A percentile compares a stretch with the other conserved stretches of the same genome.
Conservation (phyloP, 1,140 invertebrate genomes). For the Zaprionus ornatus region DNA sequence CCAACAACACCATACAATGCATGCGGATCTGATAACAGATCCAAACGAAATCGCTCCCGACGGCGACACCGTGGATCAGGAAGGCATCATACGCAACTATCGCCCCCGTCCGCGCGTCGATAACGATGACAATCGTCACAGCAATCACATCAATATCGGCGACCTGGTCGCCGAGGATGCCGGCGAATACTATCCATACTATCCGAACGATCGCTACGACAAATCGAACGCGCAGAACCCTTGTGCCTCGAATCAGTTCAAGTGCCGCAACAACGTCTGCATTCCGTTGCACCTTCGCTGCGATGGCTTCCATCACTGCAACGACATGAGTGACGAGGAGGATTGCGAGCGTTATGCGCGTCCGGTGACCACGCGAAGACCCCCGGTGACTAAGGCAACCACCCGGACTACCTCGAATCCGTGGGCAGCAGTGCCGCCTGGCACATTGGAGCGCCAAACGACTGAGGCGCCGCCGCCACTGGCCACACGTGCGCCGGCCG, state of each 20-base stretch:
- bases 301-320: constrained; percentile 90
- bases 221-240: constrained; percentile 56
- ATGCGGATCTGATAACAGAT: constrained; percentile 28
- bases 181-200: constrained; percentile 52
- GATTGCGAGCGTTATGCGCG: constrained; percentile 84
- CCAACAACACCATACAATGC: neutral
- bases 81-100: constrained; percentile 66
- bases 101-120: constrained; percentile 9
- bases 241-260: constrained; percentile 83
- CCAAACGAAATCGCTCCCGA: constrained; percentile 20
- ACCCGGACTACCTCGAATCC: constrained; percentile 7
- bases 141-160: constrained; percentile 9
- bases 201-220: constrained; percentile 44
- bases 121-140: constrained; percentile 13
- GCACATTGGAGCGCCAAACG: constrained; percentile 17
- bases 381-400: constrained; percentile 16
- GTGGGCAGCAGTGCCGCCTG: constrained; percentile 3
- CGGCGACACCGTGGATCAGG: constrained; percentile 46
- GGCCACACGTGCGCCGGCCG: neutral
- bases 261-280: constrained; percentile 86
- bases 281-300: constrained; percentile 88
- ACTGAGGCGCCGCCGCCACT: constrained; percentile 11
- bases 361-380: constrained; percentile 13
- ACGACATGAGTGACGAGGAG: constrained; percentile 90
- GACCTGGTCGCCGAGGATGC: constrained; percentile 49